Percentiles rank a stretch among this genome's conserved stretches.
phyloP scores from a whole-genome alignment of 2,888 invertebrate genomes.

The Blastobasis lacticolella region DNA sequence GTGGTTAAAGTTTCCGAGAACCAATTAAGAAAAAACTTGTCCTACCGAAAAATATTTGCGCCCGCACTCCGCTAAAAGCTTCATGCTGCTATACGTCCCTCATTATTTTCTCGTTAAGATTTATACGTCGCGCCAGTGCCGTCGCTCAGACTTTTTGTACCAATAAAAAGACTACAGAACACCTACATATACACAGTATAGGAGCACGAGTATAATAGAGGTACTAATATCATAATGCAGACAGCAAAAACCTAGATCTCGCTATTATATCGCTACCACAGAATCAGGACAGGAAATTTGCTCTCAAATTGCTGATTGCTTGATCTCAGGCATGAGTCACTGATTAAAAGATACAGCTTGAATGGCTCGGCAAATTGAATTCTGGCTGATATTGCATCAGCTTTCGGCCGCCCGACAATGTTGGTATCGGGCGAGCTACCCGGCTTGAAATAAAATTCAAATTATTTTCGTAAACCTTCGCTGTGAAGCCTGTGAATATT shows the following conservation, averaged over 20 bases:
- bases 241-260: constrained; percentile 8
- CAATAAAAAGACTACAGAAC: constrained; percentile 2
- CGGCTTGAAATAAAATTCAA: too few species aligned
- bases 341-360: constrained; percentile 8
- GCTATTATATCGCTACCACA: constrained; percentile 6
- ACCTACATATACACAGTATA: background rate
- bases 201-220: too few species aligned
- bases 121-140: constrained; percentile 23
- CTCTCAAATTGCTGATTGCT: constrained; percentile 15
- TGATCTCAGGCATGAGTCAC: constrained; percentile 10
- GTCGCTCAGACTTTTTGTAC: constrained; percentile 5
- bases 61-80: constrained; percentile 26
- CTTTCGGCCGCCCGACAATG: too few species aligned
- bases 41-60: constrained; percentile 25
- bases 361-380: constrained; percentile 2
- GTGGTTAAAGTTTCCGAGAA: constrained; percentile 28
- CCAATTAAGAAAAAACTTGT: constrained; percentile 40
- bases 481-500: too few species aligned
- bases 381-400: too few species aligned
- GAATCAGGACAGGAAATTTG: constrained; percentile 17
- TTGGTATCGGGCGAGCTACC: too few species aligned
- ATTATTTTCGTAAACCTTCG: too few species aligned
- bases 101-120: constrained; percentile 53
- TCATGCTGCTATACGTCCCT: constrained; percentile 28
- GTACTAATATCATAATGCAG: too few species aligned